Base-by-base conservation (phyloP, 2,888 invertebrate species). In the Siphlonurus alternatus region DNA sequence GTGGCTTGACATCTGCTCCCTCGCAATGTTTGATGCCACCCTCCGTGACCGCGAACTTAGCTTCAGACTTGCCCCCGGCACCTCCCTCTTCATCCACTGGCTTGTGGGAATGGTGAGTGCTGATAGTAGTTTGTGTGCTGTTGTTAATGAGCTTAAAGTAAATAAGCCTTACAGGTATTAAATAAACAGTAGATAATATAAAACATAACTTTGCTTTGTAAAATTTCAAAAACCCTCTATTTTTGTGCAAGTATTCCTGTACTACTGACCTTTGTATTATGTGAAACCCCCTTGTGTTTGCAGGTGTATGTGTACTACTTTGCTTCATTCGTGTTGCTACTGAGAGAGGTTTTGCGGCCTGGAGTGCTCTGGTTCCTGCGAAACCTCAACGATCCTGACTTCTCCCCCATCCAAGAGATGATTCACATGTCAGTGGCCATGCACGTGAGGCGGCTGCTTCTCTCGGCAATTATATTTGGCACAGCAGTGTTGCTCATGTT, bases 321-420 rank as follows among this genome's bases (percentile, higher is more conserved):
- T 74, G 99, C 98, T 5, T 96, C 96, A 0, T 98, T 95, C 73
- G 91, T 98, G 59, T 80, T 95, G 20, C 79, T 99, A 1, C 76
- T 99, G 23, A 80, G 98, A 63, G 98, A 99, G 77, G 93, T 97
- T 0, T 75, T 99, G 53, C 82, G 99, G 63, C 99, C 99, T 0
- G 99, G 99, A 0, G 96, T 98, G 0, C 79, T 99, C 1, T 99
- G 98, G 98, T 99, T 99, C 76, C 80, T 99, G 70, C 83, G 97
- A 69, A 99, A 99, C 75, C 81, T 99, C 65, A 99, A 99, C 76
- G 98, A 99, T 78, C 98, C 99, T 0, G 98, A 99, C 72, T 99
- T 99, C 73, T 98, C 97, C 78, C 99, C 99, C 5, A 96, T 99
- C 66, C 96, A 94, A 79, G 88, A 92, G 84, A 98, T 99, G 98